Evolutionary conservation across 2,888 invertebrate species (phyloP), one percentile per base, ranked within the genome.

Genomic region (Machimus atricapillus): DNA sequence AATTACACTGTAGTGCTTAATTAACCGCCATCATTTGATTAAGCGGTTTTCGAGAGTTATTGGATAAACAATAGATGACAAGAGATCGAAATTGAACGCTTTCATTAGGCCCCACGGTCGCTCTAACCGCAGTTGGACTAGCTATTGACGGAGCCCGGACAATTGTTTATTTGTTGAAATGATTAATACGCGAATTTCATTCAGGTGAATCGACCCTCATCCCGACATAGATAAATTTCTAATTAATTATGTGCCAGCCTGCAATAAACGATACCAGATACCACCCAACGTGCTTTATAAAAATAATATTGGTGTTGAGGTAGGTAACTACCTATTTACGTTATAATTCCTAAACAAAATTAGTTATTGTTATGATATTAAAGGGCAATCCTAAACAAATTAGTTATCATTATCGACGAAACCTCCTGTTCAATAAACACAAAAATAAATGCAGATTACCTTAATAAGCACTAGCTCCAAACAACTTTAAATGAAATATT

Each of bases 1-100:
- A 58, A 82, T 58, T 82, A 34, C 58, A 82, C 27, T 82, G 34
- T 82, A 31, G 52, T 82, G 82, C 43, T 82, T 34, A 82, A 58
- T 52, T 82, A 82, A 56, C 82, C 82, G 58, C 52, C 82, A 16
- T 58, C 27, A 83, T 83, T 83, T 83, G 73, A 83, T 83, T 83
- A 83, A 58, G 83, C 83, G 83, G 66, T 73, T 43, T 58, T 52
- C 37, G 19, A 83, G 37, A 73, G 37, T 40, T 83, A 37, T 66
- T 66, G 73, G 40, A 37, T 73, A 66, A 83, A 83, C 81, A 81
- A 81, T 52, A 56, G 43, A 81, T 34, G 76, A 76, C 37, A 34
- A 76, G 40, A 27, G 76, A 76, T 76, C 27, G 27, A 76, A 40
- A 76, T 76, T 76, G 76, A 76, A 76, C n/a, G 40, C 34, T 37